phyloP scores from a whole-genome alignment of 2,797 vertebrate genomes.

The Hafferia zeledoni region DNA sequence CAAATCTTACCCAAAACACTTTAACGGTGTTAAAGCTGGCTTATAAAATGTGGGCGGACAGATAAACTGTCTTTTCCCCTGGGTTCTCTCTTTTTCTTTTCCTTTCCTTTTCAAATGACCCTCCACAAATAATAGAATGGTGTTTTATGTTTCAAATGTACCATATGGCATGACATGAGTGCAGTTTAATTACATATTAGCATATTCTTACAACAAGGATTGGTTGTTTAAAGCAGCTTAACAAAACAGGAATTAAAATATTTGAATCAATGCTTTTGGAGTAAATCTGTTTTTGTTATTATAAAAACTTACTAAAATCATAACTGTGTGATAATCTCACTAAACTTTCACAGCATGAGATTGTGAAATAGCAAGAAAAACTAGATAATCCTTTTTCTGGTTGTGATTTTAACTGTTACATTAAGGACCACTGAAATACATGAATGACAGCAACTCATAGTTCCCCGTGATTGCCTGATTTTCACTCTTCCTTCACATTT shows the following conservation, averaged over 20 bases:
- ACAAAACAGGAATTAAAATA: slow-evolving; percentile 77
- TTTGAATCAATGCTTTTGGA: slow-evolving; percentile 59
- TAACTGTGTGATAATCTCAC: background rate
- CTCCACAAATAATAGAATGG: slow-evolving; percentile 72
- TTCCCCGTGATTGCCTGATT: background rate
- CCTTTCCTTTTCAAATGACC: slow-evolving; percentile 58
- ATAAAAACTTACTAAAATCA: background rate
- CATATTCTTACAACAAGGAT: slow-evolving; percentile 77
- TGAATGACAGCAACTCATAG: background rate
- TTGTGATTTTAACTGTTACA: background rate
- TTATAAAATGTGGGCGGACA: slow-evolving; percentile 70
- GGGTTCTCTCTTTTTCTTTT: slow-evolving; percentile 67
- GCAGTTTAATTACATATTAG: slow-evolving; percentile 82
- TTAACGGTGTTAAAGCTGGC: slow-evolving; percentile 57
- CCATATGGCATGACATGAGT: slow-evolving; percentile 79
- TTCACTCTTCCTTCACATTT: background rate
- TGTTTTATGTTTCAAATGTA: slow-evolving; percentile 79
- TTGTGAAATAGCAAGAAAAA: background rate
- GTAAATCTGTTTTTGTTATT: slow-evolving; percentile 43
- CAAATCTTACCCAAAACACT: slow-evolving; percentile 41
- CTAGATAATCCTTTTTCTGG: background rate
- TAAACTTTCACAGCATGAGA: background rate
- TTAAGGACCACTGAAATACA: background rate
- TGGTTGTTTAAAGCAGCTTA: slow-evolving; percentile 74
- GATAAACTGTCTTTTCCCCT: slow-evolving; percentile 74